Percentiles rank a stretch among this genome's conserved stretches.
Conservation (phyloP, 1,140 invertebrate genomes). For the Amyelois transitella region DNA sequence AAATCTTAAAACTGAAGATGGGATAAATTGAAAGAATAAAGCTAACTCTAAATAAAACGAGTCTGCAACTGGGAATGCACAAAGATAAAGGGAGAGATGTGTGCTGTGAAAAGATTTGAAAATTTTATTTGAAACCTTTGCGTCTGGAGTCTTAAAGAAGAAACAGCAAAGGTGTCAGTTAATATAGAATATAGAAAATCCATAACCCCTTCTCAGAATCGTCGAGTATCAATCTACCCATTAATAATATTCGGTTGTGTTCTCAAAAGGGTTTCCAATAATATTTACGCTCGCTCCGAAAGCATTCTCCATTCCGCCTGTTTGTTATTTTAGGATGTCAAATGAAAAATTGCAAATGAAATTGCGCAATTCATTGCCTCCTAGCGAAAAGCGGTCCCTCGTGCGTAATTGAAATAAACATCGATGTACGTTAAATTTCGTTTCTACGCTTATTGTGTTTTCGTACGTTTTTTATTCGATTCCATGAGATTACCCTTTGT, state of each 20-base stretch:
- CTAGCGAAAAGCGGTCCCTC: neutral
- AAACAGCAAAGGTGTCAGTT: no score
- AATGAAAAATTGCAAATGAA: constrained; percentile 32
- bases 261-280: neutral
- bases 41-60: no score
- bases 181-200: no score
- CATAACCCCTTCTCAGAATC: no score
- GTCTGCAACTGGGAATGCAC: no score
- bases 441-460: neutral
- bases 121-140: no score
- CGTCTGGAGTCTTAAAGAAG: no score
- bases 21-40: no score
- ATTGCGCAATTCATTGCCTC: constrained; percentile 29
- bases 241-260: neutral
- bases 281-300: neutral
- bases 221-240: no score
- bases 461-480: neutral
- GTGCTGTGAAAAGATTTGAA: no score
- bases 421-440: neutral
- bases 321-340: constrained; percentile 19
- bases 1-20: no score
- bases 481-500: neutral
- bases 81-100: no score
- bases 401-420: neutral
- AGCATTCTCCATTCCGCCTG: constrained; percentile 11